These are phyloP conservation scores for Coryphaenoides rupestris DNA, from an alignment of 2,113 vertebrate genomes.

Conservation along the genomic window DNA sequence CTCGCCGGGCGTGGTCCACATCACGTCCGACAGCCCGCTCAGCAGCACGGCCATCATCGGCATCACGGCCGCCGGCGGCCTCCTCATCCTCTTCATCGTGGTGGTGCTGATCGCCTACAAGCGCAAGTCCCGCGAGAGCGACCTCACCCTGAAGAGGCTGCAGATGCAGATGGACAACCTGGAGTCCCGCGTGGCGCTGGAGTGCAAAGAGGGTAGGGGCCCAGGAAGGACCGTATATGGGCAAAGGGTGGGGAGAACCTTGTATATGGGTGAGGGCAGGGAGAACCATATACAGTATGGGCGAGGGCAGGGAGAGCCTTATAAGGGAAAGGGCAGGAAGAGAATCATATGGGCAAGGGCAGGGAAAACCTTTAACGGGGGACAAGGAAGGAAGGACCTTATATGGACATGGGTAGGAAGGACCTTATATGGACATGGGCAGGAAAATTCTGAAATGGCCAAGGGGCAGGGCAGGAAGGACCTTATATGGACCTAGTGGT, in stretches of 20 bases:
- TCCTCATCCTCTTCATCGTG: conserved; percentile 95
- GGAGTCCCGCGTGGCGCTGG: conserved; percentile 95
- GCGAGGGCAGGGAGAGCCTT: too few species aligned
- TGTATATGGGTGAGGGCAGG: neutral
- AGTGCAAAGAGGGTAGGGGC: conserved; percentile 93
- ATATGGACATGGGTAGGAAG: too few species aligned
- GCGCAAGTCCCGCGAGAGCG: conserved; percentile 94
- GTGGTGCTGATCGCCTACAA: conserved; percentile 97
- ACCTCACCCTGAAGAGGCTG: conserved; percentile 92
- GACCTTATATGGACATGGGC: too few species aligned
- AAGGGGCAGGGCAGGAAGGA: too few species aligned
- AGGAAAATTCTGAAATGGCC: too few species aligned
- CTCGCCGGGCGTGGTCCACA: conserved; percentile 94
- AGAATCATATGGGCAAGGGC: too few species aligned
- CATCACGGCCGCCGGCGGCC: conserved; percentile 88
- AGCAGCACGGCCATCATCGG: conserved; percentile 95
- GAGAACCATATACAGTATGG: neutral
- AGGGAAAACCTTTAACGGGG: too few species aligned
- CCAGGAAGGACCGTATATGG: neutral
- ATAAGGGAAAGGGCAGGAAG: neutral
- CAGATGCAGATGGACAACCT: conserved; percentile 99
- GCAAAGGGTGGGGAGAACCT: neutral
- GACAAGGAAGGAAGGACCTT: too few species aligned
- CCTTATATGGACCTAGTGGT: neutral
- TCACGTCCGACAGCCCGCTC: conserved; percentile 94